Percentiles rank a stretch among this genome's conserved stretches.
Evolutionary conservation across 2,888 invertebrate species (phyloP).

Genomic region (Eupithecia subumbrata): DNA sequence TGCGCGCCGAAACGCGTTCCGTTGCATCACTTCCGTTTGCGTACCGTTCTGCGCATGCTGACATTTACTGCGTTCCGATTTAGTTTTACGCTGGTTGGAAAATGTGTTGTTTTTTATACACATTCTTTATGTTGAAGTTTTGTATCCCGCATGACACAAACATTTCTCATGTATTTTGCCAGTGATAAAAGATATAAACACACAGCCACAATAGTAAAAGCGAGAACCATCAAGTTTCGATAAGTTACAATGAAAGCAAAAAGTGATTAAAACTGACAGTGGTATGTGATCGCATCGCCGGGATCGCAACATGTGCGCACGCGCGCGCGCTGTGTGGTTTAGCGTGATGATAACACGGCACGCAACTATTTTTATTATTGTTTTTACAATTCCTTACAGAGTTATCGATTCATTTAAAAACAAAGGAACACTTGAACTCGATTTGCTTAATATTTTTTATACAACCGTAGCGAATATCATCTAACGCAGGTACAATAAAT

Average conservation of each 20-base stretch:
- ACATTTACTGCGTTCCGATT: constrained; percentile 69
- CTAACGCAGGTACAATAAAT: neutral
- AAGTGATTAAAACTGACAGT: constrained; percentile 37
- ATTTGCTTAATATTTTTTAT: neutral
- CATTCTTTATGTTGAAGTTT: neutral
- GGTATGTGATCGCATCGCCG: constrained; percentile 43
- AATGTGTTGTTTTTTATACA: neutral
- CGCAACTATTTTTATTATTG: constrained; percentile 56
- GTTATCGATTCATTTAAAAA: constrained; percentile 13
- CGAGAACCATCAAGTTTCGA: constrained; percentile 42
- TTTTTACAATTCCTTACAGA: constrained; percentile 44
- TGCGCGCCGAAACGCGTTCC: constrained; percentile 80
- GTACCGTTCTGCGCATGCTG: constrained; percentile 74
- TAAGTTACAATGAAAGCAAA: constrained; percentile 41
- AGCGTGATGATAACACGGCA: constrained; percentile 60
- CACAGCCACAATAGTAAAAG: constrained; percentile 27
- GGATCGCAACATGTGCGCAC: constrained; percentile 45
- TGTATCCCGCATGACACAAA: neutral
- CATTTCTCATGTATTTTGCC: neutral
- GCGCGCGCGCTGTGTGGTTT: constrained; percentile 52
- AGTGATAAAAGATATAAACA: neutral
- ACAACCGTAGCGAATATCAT: neutral
- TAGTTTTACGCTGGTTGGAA: constrained; percentile 50
- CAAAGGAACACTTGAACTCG: neutral
- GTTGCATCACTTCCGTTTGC: constrained; percentile 82